Conservation (phyloP, 2,113 vertebrate species). For the Peromyscus leucopus region DNA sequence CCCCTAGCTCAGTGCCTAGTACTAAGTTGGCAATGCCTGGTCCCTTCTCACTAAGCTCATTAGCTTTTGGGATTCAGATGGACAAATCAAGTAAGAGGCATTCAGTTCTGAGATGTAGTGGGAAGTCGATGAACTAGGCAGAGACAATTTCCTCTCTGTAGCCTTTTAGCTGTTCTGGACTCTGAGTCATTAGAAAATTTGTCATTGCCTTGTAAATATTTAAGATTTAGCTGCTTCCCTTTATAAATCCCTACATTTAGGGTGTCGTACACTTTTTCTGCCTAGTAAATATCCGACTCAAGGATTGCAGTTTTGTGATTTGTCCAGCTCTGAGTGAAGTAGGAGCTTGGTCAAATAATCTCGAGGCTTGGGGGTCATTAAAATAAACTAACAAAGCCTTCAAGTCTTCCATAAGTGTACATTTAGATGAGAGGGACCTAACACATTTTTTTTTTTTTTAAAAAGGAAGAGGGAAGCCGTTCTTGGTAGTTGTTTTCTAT, state of each 20-base stretch:
- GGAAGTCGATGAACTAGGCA: background rate
- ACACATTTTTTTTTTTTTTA: background rate
- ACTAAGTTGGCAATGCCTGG: background rate
- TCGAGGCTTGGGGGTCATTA: background rate
- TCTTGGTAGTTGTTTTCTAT: background rate
- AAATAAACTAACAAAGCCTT: constrained; percentile 15
- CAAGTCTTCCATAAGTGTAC: background rate
- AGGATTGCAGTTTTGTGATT: constrained; percentile 8
- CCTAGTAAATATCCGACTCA: constrained; percentile 4
- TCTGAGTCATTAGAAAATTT: constrained; percentile 36
- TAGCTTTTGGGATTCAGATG: constrained; percentile 7
- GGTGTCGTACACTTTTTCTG: constrained; percentile 26
- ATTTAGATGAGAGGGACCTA: constrained; percentile 21
- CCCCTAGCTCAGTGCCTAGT: background rate
- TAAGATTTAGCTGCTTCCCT: constrained; percentile 34
- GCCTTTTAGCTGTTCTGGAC: background rate
- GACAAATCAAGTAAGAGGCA: background rate
- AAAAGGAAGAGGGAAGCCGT: background rate
- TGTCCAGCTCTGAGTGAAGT: constrained; percentile 35
- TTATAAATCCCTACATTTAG: background rate
- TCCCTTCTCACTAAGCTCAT: constrained; percentile 9
- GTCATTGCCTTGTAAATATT: constrained; percentile 15
- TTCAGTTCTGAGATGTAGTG: background rate
- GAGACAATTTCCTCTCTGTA: background rate
- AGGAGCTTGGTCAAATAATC: constrained; percentile 33